Percentiles rank a stretch among this genome's conserved stretches.
These are phyloP conservation scores for Grantiella picta DNA, from an alignment of 2,113 vertebrate species.

Conservation along the genomic window DNA sequence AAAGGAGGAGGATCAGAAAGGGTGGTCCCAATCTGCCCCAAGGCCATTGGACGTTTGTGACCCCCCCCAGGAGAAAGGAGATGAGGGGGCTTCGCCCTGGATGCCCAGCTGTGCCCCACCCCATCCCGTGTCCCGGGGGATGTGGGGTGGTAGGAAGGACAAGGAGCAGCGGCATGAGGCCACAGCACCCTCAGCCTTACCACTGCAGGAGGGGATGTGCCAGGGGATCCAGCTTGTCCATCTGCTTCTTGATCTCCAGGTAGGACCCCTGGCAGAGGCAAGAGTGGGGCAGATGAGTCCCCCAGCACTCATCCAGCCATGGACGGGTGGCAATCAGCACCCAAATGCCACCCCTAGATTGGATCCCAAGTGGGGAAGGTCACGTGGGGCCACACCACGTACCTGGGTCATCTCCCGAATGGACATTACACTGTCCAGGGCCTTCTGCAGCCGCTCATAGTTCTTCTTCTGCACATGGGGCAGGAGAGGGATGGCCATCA, in stretches of 20 bases:
- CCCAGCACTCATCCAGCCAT: neutral
- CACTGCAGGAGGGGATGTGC: constrained; percentile 95
- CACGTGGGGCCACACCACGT: neutral
- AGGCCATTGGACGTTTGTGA: accelerated
- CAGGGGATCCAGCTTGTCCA: constrained; percentile 97
- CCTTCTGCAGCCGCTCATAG: constrained; percentile 98
- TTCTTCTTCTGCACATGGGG: constrained; percentile 89
- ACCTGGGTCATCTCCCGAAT: constrained; percentile 99
- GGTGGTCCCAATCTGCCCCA: accelerated
- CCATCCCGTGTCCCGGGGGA: accelerated
- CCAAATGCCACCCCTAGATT: neutral
- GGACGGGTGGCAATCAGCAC: neutral
- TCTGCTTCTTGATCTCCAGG: constrained; percentile 99
- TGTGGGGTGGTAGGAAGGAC: neutral
- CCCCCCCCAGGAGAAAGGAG: neutral
- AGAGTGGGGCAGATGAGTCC: neutral
- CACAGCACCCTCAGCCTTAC: constrained; percentile 55
- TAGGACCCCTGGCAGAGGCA: constrained; percentile 85
- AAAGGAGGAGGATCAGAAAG: neutral
- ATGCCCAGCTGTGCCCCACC: accelerated
- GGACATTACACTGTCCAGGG: constrained; percentile 98
- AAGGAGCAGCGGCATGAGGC: accelerated
- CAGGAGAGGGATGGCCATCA: neutral
- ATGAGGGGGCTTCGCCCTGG: accelerated
- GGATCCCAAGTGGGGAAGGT: accelerated